phyloP scores from a whole-genome alignment of 2,888 invertebrate genomes.

The Lasius fuliginosus region DNA sequence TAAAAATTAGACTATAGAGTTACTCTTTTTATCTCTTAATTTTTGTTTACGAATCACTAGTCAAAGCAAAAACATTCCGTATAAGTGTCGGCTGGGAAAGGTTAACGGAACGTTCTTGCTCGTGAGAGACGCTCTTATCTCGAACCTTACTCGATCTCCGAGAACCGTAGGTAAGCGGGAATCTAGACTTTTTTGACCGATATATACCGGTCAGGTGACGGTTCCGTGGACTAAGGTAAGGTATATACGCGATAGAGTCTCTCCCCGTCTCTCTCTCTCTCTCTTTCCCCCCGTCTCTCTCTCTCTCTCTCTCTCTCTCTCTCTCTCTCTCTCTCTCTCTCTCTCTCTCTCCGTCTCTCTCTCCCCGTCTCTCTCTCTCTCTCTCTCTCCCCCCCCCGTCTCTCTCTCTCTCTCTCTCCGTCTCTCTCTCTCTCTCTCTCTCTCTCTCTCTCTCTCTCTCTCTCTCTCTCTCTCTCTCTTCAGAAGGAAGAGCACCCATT shows the following conservation, averaged over 20 bases:
- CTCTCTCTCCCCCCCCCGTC: too few relatives aligned
- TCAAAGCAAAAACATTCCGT: neutral
- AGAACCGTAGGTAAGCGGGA: constrained; percentile 67
- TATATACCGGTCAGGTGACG: constrained; percentile 46
- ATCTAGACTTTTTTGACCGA: constrained; percentile 64
- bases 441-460: neutral
- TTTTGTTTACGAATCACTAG: constrained; percentile 36
- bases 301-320: neutral
- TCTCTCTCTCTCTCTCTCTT: constrained; percentile 1
- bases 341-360: neutral
- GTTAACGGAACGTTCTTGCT: constrained; percentile 46
- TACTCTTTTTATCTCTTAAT: neutral
- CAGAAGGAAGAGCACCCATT: constrained; percentile 57
- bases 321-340: neutral
- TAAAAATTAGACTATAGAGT: neutral
- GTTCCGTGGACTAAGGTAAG: constrained; percentile 46
- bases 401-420: too few relatives aligned
- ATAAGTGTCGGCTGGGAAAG: constrained; percentile 36
- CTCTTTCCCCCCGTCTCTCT: too few relatives aligned
- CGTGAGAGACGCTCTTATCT: constrained; percentile 65
- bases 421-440: neutral
- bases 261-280: too few relatives aligned
- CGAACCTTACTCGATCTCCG: constrained; percentile 65
- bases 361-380: constrained; percentile 7
- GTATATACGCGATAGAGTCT: constrained; percentile 58